phyloP scores from a whole-genome alignment of 2,113 vertebrate species.

The Psilopogon haemacephalus region DNA sequence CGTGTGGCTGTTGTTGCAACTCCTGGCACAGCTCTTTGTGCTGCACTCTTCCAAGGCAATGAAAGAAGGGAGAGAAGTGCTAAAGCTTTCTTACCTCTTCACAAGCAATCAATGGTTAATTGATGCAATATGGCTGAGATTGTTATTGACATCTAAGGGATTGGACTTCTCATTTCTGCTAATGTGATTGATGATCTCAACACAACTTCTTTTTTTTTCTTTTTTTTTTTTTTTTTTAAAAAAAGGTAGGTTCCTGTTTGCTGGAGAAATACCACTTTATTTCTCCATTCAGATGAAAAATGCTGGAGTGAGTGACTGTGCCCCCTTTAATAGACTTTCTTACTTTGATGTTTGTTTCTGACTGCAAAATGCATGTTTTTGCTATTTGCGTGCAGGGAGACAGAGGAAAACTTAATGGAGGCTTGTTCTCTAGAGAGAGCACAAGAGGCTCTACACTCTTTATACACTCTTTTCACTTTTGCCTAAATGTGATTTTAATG shows the following conservation, averaged over 20 bases:
- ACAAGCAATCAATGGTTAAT: neutral
- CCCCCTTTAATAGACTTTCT: neutral
- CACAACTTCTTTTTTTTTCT: neutral
- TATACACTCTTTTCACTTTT: conserved; percentile 1
- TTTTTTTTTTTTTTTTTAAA: too few species aligned
- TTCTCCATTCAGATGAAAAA: conserved; percentile 22
- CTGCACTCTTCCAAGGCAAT: neutral
- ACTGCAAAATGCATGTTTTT: conserved; percentile 15
- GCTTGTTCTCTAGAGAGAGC: neutral
- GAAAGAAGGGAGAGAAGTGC: neutral
- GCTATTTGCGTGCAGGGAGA: neutral
- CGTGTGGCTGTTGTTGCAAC: accelerated
- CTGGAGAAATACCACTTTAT: conserved; percentile 1
- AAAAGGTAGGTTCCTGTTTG: neutral
- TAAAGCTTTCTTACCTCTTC: conserved; percentile 6
- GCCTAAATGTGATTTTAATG: conserved; percentile 37
- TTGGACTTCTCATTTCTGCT: neutral
- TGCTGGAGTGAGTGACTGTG: neutral
- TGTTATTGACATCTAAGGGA: neutral
- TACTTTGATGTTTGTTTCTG: conserved; percentile 25
- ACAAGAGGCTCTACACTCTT: neutral
- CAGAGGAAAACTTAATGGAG: neutral
- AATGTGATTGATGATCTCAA: neutral
- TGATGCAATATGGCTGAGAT: neutral
- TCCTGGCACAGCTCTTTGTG: accelerated